Evolutionary conservation across 2,888 invertebrate species (phyloP).

Genomic region (Pyrrhosoma nymphula): DNA sequence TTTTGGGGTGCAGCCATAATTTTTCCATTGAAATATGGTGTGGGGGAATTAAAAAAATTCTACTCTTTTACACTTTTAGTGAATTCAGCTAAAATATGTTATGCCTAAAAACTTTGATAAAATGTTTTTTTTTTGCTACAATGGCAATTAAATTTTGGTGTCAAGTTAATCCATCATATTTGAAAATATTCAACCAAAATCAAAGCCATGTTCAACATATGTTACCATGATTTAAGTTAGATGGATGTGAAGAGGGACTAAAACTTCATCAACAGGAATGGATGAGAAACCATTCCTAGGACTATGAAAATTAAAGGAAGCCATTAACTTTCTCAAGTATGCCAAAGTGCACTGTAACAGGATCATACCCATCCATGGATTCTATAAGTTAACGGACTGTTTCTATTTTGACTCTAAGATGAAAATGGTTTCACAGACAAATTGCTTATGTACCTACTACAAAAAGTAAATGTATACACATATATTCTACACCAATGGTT

Average conservation of each 20-base stretch:
- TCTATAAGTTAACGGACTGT: neutral
- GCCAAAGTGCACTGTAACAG: neutral
- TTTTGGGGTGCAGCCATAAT: neutral
- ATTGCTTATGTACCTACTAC: neutral
- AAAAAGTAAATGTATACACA: neutral
- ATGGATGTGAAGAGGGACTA: neutral
- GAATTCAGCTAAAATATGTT: neutral
- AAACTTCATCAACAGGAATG: too few species aligned
- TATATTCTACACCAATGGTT: conserved; percentile 3
- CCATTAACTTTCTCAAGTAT: neutral
- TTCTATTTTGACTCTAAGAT: neutral
- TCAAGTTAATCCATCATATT: neutral
- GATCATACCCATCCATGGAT: neutral
- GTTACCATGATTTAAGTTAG: neutral
- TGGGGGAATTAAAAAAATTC: neutral
- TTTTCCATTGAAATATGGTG: neutral
- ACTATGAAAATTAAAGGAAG: neutral
- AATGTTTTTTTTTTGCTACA: neutral
- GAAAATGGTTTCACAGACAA: neutral
- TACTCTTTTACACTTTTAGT: neutral
- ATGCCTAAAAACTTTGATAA: neutral
- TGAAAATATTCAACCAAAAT: neutral
- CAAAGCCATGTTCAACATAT: neutral
- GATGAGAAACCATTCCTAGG: neutral
- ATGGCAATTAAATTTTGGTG: neutral